phyloP scores from a whole-genome alignment of 2,797 vertebrate genomes.

The Neomorphus geoffroyi region DNA sequence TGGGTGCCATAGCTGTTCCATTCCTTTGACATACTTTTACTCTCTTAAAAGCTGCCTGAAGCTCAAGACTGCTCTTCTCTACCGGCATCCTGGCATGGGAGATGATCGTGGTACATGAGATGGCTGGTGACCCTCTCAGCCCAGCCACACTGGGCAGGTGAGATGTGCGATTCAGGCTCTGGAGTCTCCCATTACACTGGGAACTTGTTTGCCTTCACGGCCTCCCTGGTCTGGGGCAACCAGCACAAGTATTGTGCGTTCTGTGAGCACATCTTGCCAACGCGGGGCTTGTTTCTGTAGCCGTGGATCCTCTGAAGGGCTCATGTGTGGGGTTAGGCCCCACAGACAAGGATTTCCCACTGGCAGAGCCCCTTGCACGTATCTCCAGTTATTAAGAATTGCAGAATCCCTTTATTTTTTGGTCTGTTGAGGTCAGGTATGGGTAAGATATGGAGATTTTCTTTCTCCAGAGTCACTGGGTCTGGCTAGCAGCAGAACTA shows the following conservation, averaged over 20 bases:
- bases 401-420: too few relatives aligned
- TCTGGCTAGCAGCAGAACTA: not conserved
- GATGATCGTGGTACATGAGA: fast-evolving
- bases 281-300: fast-evolving
- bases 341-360: fast-evolving
- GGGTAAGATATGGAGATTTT: fast-evolving
- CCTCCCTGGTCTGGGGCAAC: fast-evolving
- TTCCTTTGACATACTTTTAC: fast-evolving
- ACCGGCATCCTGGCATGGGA: not conserved
- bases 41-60: too few relatives aligned
- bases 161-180: fast-evolving
- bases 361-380: fast-evolving
- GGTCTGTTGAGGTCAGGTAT: fast-evolving
- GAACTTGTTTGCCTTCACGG: fast-evolving
- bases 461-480: not conserved
- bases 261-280: fast-evolving
- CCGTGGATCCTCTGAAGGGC: not conserved
- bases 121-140: fast-evolving
- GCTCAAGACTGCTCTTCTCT: fast-evolving
- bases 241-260: fast-evolving
- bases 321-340: fast-evolving
- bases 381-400: not conserved
- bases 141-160: not conserved
- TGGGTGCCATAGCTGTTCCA: fast-evolving
- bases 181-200: fast-evolving